These are phyloP conservation scores for Leptinotarsa undecemlineata DNA, from an alignment of 1,140 invertebrate species.

Conservation along the genomic window DNA sequence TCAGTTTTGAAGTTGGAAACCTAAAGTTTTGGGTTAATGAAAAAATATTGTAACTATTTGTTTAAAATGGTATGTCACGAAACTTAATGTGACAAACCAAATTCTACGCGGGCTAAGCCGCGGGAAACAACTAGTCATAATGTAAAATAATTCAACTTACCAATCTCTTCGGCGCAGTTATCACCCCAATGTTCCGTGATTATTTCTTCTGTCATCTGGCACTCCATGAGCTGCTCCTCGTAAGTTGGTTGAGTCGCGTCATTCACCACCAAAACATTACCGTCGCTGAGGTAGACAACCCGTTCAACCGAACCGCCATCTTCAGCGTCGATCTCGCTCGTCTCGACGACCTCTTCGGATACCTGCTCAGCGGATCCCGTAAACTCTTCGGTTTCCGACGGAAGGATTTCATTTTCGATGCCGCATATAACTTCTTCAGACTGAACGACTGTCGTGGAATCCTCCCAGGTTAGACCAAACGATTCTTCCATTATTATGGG, in stretches of 20 bases:
- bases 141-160: conserved; percentile 2
- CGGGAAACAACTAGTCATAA: too few species aligned
- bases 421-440: conserved; percentile 68
- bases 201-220: conserved; percentile 74
- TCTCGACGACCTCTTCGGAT: conserved; percentile 49
- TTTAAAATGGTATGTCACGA: too few species aligned
- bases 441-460: conserved; percentile 61
- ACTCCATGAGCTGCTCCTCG: conserved; percentile 52
- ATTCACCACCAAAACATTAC: conserved; percentile 55
- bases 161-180: conserved; percentile 50
- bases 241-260: conserved; percentile 49
- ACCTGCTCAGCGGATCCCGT: conserved; percentile 60
- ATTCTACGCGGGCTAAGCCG: too few species aligned
- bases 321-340: conserved; percentile 16
- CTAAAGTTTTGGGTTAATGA: too few species aligned
- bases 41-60: too few species aligned
- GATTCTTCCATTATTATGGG: conserved; percentile 53
- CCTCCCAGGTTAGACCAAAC: conserved; percentile 61
- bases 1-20: too few species aligned
- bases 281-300: conserved; percentile 56
- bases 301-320: conserved; percentile 25
- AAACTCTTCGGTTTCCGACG: conserved; percentile 61
- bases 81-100: too few species aligned
- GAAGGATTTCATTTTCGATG: conserved; percentile 61
- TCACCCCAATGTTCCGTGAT: conserved; percentile 76